A percentile compares a stretch with the other conserved stretches of the same genome.
Conservation (phyloP, 1,140 invertebrate species). For the Charaxes varanes region DNA sequence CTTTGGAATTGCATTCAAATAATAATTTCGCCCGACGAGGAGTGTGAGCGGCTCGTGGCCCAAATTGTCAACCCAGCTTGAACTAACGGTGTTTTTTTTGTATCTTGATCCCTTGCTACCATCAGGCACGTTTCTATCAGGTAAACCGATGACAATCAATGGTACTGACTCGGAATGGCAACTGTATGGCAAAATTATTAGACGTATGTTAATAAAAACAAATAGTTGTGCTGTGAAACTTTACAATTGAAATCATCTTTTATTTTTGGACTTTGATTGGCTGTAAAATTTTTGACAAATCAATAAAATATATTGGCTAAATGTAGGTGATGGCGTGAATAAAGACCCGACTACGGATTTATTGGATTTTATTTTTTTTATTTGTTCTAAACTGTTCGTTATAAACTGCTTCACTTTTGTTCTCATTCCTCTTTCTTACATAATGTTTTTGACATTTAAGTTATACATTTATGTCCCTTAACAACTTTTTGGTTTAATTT, state of each 20-base stretch:
- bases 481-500: no score
- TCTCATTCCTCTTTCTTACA: no score
- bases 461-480: no score
- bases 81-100: slow-evolving; percentile 67
- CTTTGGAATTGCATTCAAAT: slow-evolving; percentile 12
- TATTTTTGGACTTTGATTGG: slow-evolving; percentile 40
- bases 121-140: slow-evolving; percentile 83
- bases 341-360: no score
- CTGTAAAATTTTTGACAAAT: slow-evolving; percentile 36
- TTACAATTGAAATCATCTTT: slow-evolving; percentile 35
- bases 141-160: slow-evolving; percentile 73
- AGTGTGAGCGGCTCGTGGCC: slow-evolving; percentile 1
- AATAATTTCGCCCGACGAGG: slow-evolving; percentile 6
- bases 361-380: no score
- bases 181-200: slow-evolving; percentile 70
- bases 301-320: not conserved
- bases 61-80: slow-evolving; percentile 38
- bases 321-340: no score
- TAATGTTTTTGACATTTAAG: no score
- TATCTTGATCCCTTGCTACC: slow-evolving; percentile 75
- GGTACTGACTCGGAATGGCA: slow-evolving; percentile 64
- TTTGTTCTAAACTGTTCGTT: no score
- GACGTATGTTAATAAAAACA: slow-evolving; percentile 59
- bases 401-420: no score
- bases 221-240: slow-evolving; percentile 57